Evolutionary conservation across 2,797 vertebrate genomes (phyloP), one percentile per base, ranked within the genome.

Genomic region (Megaceryle alcyon): DNA sequence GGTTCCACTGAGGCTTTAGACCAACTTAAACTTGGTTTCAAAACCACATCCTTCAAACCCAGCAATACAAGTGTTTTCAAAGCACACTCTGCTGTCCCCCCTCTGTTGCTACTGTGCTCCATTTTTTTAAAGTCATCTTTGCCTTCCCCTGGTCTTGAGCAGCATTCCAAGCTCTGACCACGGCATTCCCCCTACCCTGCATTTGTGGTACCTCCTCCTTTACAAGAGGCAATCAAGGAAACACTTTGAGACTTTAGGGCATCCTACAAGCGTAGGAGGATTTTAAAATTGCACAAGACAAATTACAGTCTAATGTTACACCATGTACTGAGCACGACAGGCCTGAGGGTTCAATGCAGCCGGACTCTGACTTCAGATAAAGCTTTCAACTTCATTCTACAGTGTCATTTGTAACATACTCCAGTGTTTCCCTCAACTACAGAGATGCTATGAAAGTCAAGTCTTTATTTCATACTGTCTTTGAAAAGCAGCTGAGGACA

Each of bases 51-150:
- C 57, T 68, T 57, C 44, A 73, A 73, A 86, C 44, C 5, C 68
- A 84, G 46, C 46, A 59, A 33, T 4, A 39, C 11, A 69, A 63
- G 29, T 8, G 28, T 21, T 73, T 60, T 15, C 35, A 77, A 51
- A 60, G 53, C 25, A 63, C 0, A 2, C 10, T 25, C 16, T 3
- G 7, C 77, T 19, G 31, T 11, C 14, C 41, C 57, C 25, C 21
- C 21, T 53, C 11, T 78, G 56, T 31, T 44, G 25, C 15, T 54
- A 31, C 46, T 31, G 23, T 0, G 0, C 28, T 68, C 15, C 31
- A 31, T 75, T 56, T 25, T 76, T 8, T 6, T 26, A 5, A 5
- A 85, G 8, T 37, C 31, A 56, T n/a, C 31, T 48, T 37, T 25
- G 56, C n/a, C 31, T 48, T 29, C 22, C 26, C 17, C 39, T 21